A percentile compares a stretch with the other conserved stretches of the same genome.
Conservation (phyloP, 2,113 vertebrate genomes). For the Serinus canaria region DNA sequence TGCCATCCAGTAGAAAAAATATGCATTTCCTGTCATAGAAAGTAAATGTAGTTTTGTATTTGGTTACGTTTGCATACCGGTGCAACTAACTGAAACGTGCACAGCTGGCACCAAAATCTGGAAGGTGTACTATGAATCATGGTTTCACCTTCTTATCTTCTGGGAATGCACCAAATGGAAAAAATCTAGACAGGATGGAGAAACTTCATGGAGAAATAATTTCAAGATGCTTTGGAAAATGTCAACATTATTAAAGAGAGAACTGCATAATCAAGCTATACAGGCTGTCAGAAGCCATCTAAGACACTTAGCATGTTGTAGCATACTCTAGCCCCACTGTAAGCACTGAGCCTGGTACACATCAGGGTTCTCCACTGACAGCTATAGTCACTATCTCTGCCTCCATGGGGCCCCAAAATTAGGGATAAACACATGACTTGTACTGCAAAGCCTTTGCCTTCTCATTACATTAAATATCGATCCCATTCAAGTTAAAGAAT, state of each 20-base stretch:
- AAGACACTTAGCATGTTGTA: neutral
- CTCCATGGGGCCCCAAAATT: neutral
- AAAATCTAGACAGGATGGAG: neutral
- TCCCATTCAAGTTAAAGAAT: neutral
- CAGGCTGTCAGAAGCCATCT: neutral
- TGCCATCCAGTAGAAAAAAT: neutral
- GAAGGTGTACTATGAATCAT: neutral
- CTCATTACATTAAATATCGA: neutral
- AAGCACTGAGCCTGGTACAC: neutral
- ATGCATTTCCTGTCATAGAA: neutral
- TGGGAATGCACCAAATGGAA: neutral
- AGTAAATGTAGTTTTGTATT: neutral
- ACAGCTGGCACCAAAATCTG: neutral
- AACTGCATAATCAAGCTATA: neutral
- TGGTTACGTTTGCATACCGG: neutral
- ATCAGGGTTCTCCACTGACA: neutral
- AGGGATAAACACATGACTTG: neutral
- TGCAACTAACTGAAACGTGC: neutral
- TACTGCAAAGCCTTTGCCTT: neutral
- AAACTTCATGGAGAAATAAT: neutral
- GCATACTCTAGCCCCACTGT: neutral
- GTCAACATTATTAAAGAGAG: neutral
- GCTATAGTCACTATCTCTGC: neutral
- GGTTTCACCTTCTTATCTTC: neutral
- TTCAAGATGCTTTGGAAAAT: neutral